These are phyloP conservation scores for Pachypanchax playfairii DNA, from an alignment of 2,113 vertebrate species.

Conservation along the genomic window DNA sequence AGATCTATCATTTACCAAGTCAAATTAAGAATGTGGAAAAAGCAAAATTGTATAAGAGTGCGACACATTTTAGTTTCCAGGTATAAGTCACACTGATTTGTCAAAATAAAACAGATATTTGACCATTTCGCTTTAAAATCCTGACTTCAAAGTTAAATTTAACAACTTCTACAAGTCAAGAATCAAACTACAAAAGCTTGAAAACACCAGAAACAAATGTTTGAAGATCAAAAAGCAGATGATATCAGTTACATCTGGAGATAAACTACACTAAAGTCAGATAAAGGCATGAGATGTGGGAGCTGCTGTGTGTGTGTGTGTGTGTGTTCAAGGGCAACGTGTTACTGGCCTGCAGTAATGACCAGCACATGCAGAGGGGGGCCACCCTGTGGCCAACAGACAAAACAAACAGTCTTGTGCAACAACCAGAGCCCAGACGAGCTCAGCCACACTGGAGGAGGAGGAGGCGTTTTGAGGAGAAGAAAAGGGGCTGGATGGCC, in stretches of 20 bases:
- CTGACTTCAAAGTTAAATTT: too few relatives aligned
- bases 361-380: slow-evolving; percentile 50
- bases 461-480: not conserved
- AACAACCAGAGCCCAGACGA: slow-evolving; percentile 18
- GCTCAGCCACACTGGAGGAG: slow-evolving; percentile 16
- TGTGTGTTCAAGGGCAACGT: slow-evolving; percentile 56
- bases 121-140: too few relatives aligned
- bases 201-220: not conserved
- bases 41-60: too few relatives aligned
- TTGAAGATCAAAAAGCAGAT: too few relatives aligned
- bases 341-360: slow-evolving; percentile 44
- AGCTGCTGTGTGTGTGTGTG: too few relatives aligned
- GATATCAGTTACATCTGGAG: not conserved
- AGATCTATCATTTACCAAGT: too few relatives aligned
- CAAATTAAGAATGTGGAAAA: too few relatives aligned
- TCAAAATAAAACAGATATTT: too few relatives aligned
- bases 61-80: too few relatives aligned
- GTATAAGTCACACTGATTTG: too few relatives aligned
- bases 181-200: not conserved
- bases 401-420: slow-evolving; percentile 25
- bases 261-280: not conserved
- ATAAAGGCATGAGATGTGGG: slow-evolving; percentile 4
- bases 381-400: slow-evolving; percentile 63
- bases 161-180: not conserved
- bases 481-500: slow-evolving; percentile 32